Evolutionary conservation across 2,888 invertebrate species (phyloP).

Genomic region (Tinea semifulvella): DNA sequence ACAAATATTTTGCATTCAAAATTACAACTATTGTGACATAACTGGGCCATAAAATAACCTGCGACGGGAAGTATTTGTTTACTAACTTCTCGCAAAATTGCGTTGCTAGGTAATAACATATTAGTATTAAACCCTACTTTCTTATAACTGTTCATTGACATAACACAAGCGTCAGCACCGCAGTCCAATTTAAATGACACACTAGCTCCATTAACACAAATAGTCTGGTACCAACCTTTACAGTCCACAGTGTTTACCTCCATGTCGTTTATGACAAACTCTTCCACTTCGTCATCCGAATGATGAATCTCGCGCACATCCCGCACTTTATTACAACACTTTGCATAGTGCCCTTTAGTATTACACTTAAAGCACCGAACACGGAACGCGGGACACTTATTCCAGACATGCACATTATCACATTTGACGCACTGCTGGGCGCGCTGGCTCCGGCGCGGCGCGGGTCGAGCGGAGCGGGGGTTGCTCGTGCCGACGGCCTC

Average conservation of each 20-base stretch:
- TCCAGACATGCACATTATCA: not conserved
- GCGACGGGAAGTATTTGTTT: constrained; percentile 10
- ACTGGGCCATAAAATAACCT: not conserved
- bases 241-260: constrained; percentile 7
- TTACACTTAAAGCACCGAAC: constrained; percentile 9
- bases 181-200: constrained; percentile 11
- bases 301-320: constrained; percentile 5
- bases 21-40: not conserved
- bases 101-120: not conserved
- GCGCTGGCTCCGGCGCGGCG: no score
- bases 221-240: not conserved
- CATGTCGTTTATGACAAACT: constrained; percentile 13
- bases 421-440: not conserved
- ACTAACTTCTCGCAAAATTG: constrained; percentile 13
- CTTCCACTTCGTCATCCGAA: constrained; percentile 5
- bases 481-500: no score
- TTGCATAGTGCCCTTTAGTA: constrained; percentile 3
- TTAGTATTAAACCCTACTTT: not conserved
- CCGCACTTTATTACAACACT: constrained; percentile 11
- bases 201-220: constrained; percentile 9
- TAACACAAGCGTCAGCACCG: constrained; percentile 12
- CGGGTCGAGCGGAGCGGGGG: no score
- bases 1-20: not conserved
- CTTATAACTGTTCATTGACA: constrained; percentile 10
- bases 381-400: constrained; percentile 8